Conservation (phyloP, 2,113 vertebrate genomes). For the Macrotus californicus region DNA sequence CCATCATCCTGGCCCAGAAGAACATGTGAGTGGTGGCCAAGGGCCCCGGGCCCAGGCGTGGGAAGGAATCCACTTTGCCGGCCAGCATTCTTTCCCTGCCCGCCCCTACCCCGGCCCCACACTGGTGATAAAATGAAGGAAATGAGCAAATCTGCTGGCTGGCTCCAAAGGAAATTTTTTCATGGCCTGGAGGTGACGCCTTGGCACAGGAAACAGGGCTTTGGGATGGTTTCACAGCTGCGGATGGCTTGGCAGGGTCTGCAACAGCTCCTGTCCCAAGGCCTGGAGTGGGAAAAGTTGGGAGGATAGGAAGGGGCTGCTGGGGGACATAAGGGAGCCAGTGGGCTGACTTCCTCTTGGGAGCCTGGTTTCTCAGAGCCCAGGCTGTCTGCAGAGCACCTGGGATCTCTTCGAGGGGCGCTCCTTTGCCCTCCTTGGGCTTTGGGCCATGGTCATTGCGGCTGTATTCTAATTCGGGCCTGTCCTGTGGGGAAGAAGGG, state of each 20-base stretch:
- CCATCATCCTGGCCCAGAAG: conserved; percentile 97
- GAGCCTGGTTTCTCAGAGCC: background rate
- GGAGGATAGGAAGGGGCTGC: background rate
- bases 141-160: conserved; percentile 4
- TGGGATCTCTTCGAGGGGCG: background rate
- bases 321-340: background rate
- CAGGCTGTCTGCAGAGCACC: background rate
- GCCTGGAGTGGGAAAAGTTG: background rate
- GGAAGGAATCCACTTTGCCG: background rate
- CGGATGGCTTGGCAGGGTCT: background rate
- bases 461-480: background rate
- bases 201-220: background rate
- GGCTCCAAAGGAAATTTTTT: conserved; percentile 12
- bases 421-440: background rate
- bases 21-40: conserved; percentile 88
- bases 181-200: background rate
- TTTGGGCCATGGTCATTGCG: background rate
- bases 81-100: background rate
- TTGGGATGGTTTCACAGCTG: background rate
- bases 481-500: background rate
- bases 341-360: background rate
- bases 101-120: background rate
- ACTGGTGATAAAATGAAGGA: conserved; percentile 27
- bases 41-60: background rate
- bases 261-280: background rate